Evolutionary conservation across 2,113 vertebrate species (phyloP).

Genomic region (Tricholaema leucomelas): DNA sequence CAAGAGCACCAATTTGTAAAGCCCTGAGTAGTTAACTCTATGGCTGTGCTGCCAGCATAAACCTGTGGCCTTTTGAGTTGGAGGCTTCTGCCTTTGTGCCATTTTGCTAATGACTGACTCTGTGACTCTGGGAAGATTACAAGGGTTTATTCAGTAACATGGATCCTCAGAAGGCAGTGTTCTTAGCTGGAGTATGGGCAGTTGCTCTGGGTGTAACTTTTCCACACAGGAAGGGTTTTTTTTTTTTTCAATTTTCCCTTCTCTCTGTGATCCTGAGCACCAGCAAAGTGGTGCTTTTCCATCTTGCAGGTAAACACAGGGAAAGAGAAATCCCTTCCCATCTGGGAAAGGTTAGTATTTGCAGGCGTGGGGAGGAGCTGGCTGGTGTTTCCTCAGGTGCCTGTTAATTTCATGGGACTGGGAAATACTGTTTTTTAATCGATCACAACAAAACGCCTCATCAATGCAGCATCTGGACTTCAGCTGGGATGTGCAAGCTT

Average conservation of each 20-base stretch:
- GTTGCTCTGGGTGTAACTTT: neutral
- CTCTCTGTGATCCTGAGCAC: neutral
- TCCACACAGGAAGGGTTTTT: neutral
- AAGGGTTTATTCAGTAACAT: neutral
- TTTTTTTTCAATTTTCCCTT: neutral
- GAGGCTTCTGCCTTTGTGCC: conserved; percentile 16
- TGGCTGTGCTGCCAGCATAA: conserved; percentile 11
- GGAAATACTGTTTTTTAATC: conserved; percentile 46
- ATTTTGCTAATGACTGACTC: conserved; percentile 37
- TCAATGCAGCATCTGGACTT: conserved; percentile 62
- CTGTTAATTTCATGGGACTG: conserved; percentile 31
- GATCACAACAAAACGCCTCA: conserved; percentile 27
- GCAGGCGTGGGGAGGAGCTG: neutral
- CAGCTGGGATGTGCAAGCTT: conserved; percentile 23
- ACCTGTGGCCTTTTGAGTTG: conserved; percentile 28
- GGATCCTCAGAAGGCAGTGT: neutral
- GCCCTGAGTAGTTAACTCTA: conserved; percentile 11
- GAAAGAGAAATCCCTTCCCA: neutral
- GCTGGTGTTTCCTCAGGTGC: conserved; percentile 35
- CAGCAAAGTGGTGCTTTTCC: neutral
- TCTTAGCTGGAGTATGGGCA: neutral
- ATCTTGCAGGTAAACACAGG: conserved; percentile 37
- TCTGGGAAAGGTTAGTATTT: conserved; percentile 20
- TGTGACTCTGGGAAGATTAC: conserved; percentile 29
- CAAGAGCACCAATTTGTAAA: conserved; percentile 49